Percentiles rank a stretch among this genome's conserved stretches.
Evolutionary conservation across 2,888 invertebrate species (phyloP).

Genomic region (Spodoptera exigua): DNA sequence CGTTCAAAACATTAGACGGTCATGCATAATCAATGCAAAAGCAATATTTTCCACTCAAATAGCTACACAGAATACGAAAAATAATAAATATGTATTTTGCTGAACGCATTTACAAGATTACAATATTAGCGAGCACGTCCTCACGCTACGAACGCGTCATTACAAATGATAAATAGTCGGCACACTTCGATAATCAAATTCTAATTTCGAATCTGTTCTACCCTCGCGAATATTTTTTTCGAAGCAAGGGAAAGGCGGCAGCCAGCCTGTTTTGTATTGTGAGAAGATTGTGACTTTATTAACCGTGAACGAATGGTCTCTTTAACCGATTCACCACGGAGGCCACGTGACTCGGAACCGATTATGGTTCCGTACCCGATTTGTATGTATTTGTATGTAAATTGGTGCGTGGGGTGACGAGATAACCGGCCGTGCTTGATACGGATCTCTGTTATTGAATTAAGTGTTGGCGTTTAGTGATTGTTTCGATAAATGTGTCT

Average conservation of each 20-base stretch:
- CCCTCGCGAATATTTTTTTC: slow-evolving; percentile 76
- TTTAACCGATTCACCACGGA: slow-evolving; percentile 89
- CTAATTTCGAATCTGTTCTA: slow-evolving; percentile 89
- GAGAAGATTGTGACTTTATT: slow-evolving; percentile 88
- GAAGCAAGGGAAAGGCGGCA: slow-evolving; percentile 73
- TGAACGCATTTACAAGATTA: slow-evolving; percentile 87
- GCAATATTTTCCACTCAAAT: slow-evolving; percentile 85
- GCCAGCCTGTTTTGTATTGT: slow-evolving; percentile 83
- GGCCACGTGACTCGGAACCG: slow-evolving; percentile 90
- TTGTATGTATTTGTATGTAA: slow-evolving; percentile 87
- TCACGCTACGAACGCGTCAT: slow-evolving; percentile 81
- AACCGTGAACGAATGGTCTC: slow-evolving; percentile 87
- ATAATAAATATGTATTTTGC: slow-evolving; percentile 84
- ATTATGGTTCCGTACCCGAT: slow-evolving; percentile 82
- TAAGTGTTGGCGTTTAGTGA: slow-evolving; percentile 80
- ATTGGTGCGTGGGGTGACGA: slow-evolving; percentile 81
- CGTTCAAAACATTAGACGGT: slow-evolving; percentile 66
- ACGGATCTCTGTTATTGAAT: slow-evolving; percentile 85
- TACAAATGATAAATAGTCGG: slow-evolving; percentile 88
- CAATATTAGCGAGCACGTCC: slow-evolving; percentile 86
- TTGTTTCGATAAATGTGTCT: slow-evolving; percentile 62
- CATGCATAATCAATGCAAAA: slow-evolving; percentile 79
- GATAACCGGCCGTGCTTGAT: slow-evolving; percentile 85
- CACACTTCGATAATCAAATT: slow-evolving; percentile 90
- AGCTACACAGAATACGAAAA: slow-evolving; percentile 71